Conservation (phyloP, 2,797 vertebrate species). For the Urosaurus nigricauda region DNA sequence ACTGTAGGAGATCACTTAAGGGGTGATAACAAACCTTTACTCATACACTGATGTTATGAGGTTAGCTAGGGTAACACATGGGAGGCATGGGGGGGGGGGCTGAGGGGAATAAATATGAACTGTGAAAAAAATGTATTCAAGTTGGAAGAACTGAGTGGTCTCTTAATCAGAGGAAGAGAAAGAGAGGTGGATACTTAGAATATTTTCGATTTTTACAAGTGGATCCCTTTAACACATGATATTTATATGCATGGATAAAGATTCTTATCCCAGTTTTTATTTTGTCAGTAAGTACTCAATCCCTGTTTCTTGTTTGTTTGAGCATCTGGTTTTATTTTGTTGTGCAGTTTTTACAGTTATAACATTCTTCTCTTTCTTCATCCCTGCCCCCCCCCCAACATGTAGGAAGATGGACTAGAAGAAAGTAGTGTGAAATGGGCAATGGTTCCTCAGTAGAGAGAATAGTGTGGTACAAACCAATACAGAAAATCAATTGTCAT, state of each 20-base stretch:
- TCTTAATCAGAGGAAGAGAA: background rate
- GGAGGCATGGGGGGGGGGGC: background rate
- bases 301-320: background rate
- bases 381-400: too few relatives aligned
- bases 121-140: background rate
- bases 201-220: background rate
- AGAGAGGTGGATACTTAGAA: background rate
- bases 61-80: background rate
- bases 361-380: too few relatives aligned
- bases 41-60: background rate
- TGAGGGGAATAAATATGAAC: background rate
- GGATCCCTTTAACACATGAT: background rate
- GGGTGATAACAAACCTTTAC: background rate
- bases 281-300: background rate
- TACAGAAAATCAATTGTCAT: too few relatives aligned
- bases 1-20: background rate
- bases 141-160: background rate
- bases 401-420: background rate
- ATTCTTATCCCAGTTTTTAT: background rate
- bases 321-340: background rate
- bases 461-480: too few relatives aligned
- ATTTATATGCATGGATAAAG: background rate
- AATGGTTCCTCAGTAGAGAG: background rate
- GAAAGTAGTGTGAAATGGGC: background rate
- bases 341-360: background rate